Evolutionary conservation across 53 echinoderm and acorn worm species (phyloP), one percentile per base, ranked within the genome.

Genomic region (Stichopus horrens): DNA sequence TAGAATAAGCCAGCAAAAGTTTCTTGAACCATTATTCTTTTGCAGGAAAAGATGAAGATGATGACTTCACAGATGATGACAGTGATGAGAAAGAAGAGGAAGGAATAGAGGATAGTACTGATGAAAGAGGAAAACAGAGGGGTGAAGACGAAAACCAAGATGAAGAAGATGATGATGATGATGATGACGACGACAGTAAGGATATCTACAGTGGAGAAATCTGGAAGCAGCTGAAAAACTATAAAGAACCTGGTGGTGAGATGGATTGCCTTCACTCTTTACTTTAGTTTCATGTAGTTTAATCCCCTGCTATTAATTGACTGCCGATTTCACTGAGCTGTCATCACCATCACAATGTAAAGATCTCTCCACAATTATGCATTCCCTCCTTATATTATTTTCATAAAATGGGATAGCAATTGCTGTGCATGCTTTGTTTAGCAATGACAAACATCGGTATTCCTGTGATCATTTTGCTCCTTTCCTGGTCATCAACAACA

Each of bases 121-220:
- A 90, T 9, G 88, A 58, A 7, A 77, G 76, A 11, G 88, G 81
- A 5, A 84, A 87, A 5, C 86, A 86, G 51, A 90, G 86, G 6
- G 86, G 63, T 19, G 86, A 86, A 2, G 83, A 90, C 1, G 92
- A 93, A 0, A 89, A 88, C 8, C 87, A 67, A 5, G 82, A 57
- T 5, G 74, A 77, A 21, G 88, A 88, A 6, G 88, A 89, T n/a
- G 91, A 74, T 4, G 92, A 79, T 0, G 67, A 87, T 23, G 87
- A 90, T 10, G 89, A 87, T 5, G 20, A 7, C 6, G 88, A 79
- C 3, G 88, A 21, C 4, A 73, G 19, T 11, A 52, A 23, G 53
- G 77, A 77, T 6, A 37, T 77, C 77, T 77, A 77, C 77, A 21
- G 77, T 73, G 86, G 86, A 16, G 21, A 37, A 23, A 23, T 74